Conservation (phyloP, 2,113 vertebrate species). For the Sturnira hondurensis region DNA sequence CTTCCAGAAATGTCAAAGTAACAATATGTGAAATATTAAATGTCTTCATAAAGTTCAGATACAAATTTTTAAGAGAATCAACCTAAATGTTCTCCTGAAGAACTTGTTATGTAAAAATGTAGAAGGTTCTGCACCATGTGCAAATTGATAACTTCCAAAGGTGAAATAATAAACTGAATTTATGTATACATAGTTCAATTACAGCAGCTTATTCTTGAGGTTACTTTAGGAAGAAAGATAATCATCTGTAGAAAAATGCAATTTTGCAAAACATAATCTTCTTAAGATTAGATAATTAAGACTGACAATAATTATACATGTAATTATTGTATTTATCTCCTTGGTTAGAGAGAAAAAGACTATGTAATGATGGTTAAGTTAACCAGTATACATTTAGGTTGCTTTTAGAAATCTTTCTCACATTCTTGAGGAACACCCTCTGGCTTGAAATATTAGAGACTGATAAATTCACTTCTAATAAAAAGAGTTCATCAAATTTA, state of each 20-base stretch:
- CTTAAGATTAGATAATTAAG: slow-evolving; percentile 76
- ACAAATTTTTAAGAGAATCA: background rate
- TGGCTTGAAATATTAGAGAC: slow-evolving; percentile 47
- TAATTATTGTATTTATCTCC: slow-evolving; percentile 67
- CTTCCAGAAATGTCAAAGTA: background rate
- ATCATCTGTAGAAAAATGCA: slow-evolving; percentile 78
- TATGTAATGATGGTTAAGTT: slow-evolving; percentile 69
- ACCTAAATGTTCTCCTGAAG: background rate
- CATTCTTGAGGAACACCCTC: slow-evolving; percentile 44
- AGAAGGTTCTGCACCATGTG: slow-evolving; percentile 47
- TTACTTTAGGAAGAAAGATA: slow-evolving; percentile 73
- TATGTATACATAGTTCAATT: slow-evolving; percentile 79
- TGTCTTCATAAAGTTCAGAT: background rate
- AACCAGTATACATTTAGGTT: slow-evolving; percentile 67
- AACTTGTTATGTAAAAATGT: background rate
- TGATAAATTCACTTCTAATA: slow-evolving; percentile 44
- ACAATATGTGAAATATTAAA: background rate
- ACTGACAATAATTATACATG: slow-evolving; percentile 77
- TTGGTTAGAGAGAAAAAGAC: slow-evolving; percentile 49
- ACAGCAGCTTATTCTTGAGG: slow-evolving; percentile 72
- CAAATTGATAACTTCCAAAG: slow-evolving; percentile 64
- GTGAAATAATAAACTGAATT: slow-evolving; percentile 69
- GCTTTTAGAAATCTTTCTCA: slow-evolving; percentile 52
- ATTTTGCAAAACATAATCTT: slow-evolving; percentile 71
- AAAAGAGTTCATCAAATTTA: background rate